Conservation (phyloP, 1,140 invertebrate species). For the Frieseomelitta varia region DNA sequence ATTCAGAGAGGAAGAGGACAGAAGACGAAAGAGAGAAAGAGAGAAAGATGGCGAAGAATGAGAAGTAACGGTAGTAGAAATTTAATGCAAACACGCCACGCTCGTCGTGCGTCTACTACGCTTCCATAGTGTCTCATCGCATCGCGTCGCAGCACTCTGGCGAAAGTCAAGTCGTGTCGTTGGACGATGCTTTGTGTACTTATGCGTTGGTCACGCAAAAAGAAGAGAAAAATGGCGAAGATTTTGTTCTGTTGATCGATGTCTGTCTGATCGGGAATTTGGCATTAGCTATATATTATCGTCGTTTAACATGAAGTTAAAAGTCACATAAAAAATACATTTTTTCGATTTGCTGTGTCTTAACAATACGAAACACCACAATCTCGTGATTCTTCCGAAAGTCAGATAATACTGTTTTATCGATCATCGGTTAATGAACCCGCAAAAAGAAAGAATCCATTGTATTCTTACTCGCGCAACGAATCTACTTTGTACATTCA, state of each 20-base stretch:
- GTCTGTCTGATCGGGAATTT: too few species aligned
- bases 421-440: neutral
- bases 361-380: too few species aligned
- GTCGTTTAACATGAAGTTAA: too few species aligned
- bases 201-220: slow-evolving; percentile 21
- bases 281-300: too few species aligned
- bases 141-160: slow-evolving; percentile 25
- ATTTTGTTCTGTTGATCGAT: too few species aligned
- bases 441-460: slow-evolving; percentile 12
- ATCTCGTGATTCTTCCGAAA: too few species aligned
- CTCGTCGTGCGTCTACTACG: neutral
- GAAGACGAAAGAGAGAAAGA: neutral
- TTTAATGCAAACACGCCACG: neutral
- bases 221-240: neutral
- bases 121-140: slow-evolving; percentile 18
- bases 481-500: too few species aligned
- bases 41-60: slow-evolving; percentile 45
- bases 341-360: too few species aligned
- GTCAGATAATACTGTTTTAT: neutral
- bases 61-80: slow-evolving; percentile 65
- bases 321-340: too few species aligned
- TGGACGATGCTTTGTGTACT: slow-evolving; percentile 3
- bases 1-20: slow-evolving; percentile 12
- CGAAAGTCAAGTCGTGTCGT: slow-evolving; percentile 53
- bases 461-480: neutral